Conservation (phyloP, 2,888 invertebrate genomes). For the Stegana nigrithorax region DNA sequence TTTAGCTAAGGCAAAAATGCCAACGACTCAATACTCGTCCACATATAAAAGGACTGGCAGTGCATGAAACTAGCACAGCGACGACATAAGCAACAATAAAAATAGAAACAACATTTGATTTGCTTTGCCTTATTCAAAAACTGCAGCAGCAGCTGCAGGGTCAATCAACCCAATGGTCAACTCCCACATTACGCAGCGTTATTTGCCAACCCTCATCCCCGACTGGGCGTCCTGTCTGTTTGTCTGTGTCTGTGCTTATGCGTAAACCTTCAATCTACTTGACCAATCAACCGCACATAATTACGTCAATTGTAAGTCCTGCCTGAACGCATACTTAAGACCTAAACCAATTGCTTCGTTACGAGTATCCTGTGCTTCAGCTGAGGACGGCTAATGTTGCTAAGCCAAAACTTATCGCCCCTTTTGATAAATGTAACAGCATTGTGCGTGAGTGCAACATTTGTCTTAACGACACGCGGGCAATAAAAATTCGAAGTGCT, state of each 20-base stretch:
- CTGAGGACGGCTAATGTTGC: too few relatives aligned
- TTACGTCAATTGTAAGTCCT: not conserved
- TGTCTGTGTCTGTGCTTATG: not conserved
- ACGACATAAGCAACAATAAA: not conserved
- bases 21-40: too few relatives aligned
- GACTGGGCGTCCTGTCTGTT: not conserved
- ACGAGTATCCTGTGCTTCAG: not conserved
- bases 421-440: not conserved
- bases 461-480: not conserved
- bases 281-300: slow-evolving; percentile 13
- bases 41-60: too few relatives aligned
- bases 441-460: not conserved
- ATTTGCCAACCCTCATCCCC: not conserved
- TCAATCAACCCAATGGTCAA: slow-evolving; percentile 2
- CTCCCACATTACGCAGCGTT: not conserved
- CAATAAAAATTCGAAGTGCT: not conserved
- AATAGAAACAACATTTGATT: not conserved
- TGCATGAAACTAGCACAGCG: too few relatives aligned
- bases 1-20: too few relatives aligned
- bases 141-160: not conserved
- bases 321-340: too few relatives aligned
- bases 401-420: not conserved
- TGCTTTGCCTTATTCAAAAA: not conserved
- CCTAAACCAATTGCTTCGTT: not conserved
- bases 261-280: not conserved